Percentiles rank a stretch among this genome's conserved stretches.
These are phyloP conservation scores for Pristiophorus japonicus DNA, from an alignment of 2,113 vertebrate species.

Conservation along the genomic window DNA sequence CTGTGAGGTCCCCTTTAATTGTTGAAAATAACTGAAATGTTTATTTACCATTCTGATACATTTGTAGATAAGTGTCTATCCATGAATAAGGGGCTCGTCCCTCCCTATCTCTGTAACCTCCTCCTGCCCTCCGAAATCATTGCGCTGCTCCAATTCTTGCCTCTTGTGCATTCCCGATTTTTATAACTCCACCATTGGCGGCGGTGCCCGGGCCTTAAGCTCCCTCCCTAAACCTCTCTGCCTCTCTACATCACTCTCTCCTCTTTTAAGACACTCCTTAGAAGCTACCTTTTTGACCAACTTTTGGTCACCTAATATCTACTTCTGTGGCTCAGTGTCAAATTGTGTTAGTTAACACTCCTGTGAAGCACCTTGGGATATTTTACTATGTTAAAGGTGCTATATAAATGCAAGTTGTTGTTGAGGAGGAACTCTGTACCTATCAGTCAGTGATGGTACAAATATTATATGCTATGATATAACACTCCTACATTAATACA, in stretches of 20 bases:
- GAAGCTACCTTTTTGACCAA: neutral
- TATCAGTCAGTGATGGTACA: neutral
- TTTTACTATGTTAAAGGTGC: neutral
- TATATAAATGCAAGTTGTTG: neutral
- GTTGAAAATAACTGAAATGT: neutral
- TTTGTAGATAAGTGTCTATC: neutral
- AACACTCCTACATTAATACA: neutral
- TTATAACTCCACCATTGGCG: neutral
- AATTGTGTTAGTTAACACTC: neutral
- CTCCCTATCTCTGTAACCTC: neutral
- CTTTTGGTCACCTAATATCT: neutral
- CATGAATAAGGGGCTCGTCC: neutral
- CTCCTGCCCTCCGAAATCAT: neutral
- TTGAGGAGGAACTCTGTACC: neutral
- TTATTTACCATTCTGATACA: neutral
- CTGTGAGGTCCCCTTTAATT: neutral
- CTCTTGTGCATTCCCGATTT: neutral
- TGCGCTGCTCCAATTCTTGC: neutral
- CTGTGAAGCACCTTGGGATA: neutral
- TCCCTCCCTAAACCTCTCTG: neutral
- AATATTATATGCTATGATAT: neutral
- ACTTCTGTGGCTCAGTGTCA: neutral
- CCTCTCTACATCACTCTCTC: neutral
- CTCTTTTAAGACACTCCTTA: neutral
- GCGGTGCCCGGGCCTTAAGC: neutral